Percentiles rank a stretch among this genome's conserved stretches.
Conservation (phyloP, 2,888 invertebrate genomes). For the Matsumyia berberina region DNA sequence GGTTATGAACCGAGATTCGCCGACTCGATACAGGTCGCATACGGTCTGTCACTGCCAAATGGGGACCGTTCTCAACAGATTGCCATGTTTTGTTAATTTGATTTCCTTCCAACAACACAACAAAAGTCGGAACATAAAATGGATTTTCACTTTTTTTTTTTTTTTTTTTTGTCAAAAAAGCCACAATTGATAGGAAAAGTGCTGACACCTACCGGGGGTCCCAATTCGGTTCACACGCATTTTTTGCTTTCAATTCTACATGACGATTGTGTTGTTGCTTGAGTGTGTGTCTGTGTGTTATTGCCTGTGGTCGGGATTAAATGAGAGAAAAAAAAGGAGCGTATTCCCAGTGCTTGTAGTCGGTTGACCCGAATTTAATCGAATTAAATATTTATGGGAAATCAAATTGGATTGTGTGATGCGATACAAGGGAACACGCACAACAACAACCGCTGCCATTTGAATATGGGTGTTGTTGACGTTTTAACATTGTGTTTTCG, state of each 20-base stretch:
- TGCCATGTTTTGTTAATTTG: slow-evolving; percentile 32
- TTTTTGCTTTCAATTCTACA: slow-evolving; percentile 4
- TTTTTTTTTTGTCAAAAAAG: neutral
- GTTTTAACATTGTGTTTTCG: neutral
- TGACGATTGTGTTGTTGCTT: slow-evolving; percentile 12
- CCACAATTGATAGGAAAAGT: slow-evolving; percentile 28
- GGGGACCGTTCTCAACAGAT: slow-evolving; percentile 9
- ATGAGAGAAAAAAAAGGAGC: neutral
- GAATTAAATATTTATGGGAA: slow-evolving; percentile 40
- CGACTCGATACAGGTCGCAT: slow-evolving; percentile 20
- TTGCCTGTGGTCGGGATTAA: slow-evolving; percentile 22
- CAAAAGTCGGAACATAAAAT: too few species aligned
- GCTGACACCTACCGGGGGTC: neutral
- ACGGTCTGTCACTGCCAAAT: neutral
- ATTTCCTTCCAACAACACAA: neutral
- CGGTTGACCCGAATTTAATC: slow-evolving; percentile 21
- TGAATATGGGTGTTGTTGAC: neutral
- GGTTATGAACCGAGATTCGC: slow-evolving; percentile 23
- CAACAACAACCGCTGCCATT: neutral
- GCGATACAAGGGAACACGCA: neutral
- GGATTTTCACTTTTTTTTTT: too few species aligned
- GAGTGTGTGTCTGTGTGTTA: too few species aligned
- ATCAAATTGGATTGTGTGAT: slow-evolving; percentile 25
- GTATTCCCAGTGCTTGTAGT: neutral
- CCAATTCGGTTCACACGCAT: slow-evolving; percentile 6